phyloP scores from a whole-genome alignment of 1,140 invertebrate genomes.

The Micrasema minimum region DNA sequence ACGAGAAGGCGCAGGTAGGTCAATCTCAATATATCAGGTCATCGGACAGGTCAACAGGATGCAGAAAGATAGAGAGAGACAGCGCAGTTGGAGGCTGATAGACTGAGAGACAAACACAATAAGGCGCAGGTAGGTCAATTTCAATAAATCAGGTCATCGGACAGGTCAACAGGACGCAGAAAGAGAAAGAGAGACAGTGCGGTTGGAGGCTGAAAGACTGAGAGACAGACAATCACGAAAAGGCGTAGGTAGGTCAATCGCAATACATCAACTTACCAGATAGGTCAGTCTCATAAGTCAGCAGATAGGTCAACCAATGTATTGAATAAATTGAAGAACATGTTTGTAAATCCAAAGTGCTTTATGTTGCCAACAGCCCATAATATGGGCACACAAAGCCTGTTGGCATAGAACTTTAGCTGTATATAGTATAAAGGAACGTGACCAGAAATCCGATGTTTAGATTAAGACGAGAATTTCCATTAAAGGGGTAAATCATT shows the following conservation, averaged over 20 bases:
- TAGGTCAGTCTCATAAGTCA: too few species aligned
- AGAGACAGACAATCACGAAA: constrained; percentile 91
- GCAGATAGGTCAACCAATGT: too few species aligned
- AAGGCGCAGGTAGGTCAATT: constrained; percentile 79
- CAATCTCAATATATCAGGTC: background rate
- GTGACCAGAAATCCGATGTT: too few species aligned
- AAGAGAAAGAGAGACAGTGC: constrained; percentile 87
- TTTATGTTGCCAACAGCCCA: too few species aligned
- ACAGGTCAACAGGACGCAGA: constrained; percentile 86
- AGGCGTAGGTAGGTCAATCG: constrained; percentile 77
- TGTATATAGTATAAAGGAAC: too few species aligned
- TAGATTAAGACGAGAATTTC: too few species aligned
- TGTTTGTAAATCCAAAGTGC: too few species aligned
- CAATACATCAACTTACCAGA: constrained; percentile 60
- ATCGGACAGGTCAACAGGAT: constrained; percentile 83
- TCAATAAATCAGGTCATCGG: constrained; percentile 60
- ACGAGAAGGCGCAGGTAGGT: constrained; percentile 86
- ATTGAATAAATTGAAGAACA: too few species aligned
- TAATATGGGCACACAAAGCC: too few species aligned
- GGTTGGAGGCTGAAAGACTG: constrained; percentile 85
- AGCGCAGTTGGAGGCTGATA: constrained; percentile 84
- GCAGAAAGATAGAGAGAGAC: constrained; percentile 91
- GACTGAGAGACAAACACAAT: constrained; percentile 88
- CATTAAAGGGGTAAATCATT: too few species aligned
- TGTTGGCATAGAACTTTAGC: too few species aligned